phyloP scores from a whole-genome alignment of 2,113 vertebrate species.

The Etia nguti region DNA sequence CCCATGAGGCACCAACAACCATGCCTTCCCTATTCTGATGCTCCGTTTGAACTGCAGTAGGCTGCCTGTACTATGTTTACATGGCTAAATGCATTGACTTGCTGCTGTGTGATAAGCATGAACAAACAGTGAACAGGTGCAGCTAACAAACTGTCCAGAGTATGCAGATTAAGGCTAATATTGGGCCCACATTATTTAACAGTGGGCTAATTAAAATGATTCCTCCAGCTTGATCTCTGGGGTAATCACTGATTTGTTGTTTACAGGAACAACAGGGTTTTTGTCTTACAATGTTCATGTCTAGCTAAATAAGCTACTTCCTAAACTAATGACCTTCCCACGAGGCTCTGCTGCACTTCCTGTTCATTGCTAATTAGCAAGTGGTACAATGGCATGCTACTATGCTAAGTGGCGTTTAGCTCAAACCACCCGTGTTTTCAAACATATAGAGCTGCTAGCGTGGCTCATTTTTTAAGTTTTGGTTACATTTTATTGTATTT shows the following conservation, averaged over 20 bases:
- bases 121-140: not conserved
- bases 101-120: not conserved
- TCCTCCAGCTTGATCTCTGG: not conserved
- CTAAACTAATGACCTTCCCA: not conserved
- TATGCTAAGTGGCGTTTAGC: not conserved
- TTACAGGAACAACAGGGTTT: not conserved
- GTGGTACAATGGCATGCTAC: not conserved
- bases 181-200: not conserved
- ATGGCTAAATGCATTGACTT: not conserved
- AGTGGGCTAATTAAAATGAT: not conserved
- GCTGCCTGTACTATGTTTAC: not conserved
- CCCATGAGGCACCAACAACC: not conserved
- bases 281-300: not conserved
- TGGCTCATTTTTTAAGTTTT: not conserved
- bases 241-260: not conserved
- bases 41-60: not conserved
- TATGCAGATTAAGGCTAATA: not conserved
- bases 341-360: not conserved
- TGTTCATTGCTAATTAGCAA: not conserved
- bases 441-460: not conserved
- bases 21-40: not conserved
- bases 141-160: not conserved
- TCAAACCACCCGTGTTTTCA: fast-evolving
- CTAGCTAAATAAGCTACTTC: not conserved
- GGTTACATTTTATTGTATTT: not conserved